Evolutionary conservation across 2,797 vertebrate species (phyloP).

Genomic region (Euthynnus affinis): DNA sequence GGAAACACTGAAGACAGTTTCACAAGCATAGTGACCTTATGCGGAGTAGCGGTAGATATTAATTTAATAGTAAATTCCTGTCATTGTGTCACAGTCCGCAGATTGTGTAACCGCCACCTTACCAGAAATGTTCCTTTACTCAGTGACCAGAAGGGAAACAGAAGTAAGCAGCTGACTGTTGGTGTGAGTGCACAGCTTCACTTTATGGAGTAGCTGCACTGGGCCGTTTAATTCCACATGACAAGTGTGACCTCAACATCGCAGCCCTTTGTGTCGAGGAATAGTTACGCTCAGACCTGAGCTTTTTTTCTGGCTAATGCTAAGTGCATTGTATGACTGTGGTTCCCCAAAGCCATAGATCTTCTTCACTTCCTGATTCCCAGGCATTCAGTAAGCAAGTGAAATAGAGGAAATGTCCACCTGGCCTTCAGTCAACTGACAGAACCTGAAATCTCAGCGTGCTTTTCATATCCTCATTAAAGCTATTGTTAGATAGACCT

Average conservation of each 20-base stretch:
- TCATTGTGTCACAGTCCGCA: slow-evolving; percentile 52
- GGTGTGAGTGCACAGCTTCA: slow-evolving; percentile 40
- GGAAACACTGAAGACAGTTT: slow-evolving; percentile 36
- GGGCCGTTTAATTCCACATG: slow-evolving; percentile 68
- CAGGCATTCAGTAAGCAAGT: slow-evolving; percentile 28
- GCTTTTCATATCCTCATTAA: slow-evolving; percentile 73
- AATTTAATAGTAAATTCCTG: slow-evolving; percentile 58
- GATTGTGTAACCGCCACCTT: slow-evolving; percentile 68
- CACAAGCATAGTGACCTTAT: slow-evolving; percentile 15
- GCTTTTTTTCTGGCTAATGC: slow-evolving; percentile 22
- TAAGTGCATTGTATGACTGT: slow-evolving; percentile 2
- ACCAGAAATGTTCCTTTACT: slow-evolving; percentile 67
- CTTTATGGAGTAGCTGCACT: slow-evolving; percentile 22
- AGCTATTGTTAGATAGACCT: slow-evolving; percentile 58
- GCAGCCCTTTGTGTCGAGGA: slow-evolving; percentile 79
- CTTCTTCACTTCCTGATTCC: slow-evolving; percentile 58
- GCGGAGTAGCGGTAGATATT: slow-evolving; percentile 11
- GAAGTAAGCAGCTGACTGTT: slow-evolving; percentile 59
- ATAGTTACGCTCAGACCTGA: slow-evolving; percentile 33
- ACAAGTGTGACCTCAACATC: slow-evolving; percentile 67
- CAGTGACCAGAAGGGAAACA: slow-evolving; percentile 73
- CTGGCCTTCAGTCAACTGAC: slow-evolving; percentile 47
- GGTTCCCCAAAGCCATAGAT: slow-evolving; percentile 38
- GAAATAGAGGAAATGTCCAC: slow-evolving; percentile 53
- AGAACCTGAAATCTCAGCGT: slow-evolving; percentile 44